A percentile compares a stretch with the other conserved stretches of the same genome.
phyloP scores from a whole-genome alignment of 2,113 vertebrate species.

The Athene cunicularia region DNA sequence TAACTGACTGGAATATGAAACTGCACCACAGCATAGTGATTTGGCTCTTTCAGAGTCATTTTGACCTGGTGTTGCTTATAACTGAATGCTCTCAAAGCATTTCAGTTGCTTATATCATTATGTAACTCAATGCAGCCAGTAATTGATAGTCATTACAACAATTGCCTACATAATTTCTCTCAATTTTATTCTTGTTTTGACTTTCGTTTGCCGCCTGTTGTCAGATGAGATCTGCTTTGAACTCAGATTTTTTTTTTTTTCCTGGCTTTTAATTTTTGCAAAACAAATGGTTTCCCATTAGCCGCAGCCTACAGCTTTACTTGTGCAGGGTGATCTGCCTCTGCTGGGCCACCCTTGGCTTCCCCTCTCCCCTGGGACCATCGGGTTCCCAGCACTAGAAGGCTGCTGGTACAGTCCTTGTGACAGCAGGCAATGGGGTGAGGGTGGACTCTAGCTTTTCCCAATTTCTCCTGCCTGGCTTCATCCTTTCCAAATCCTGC shows the following conservation, averaged over 20 bases:
- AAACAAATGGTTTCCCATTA: not conserved
- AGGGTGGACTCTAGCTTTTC: too few relatives aligned
- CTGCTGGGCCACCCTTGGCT: not conserved
- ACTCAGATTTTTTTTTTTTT: not conserved
- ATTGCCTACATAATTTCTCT: not conserved
- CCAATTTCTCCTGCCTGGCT: not conserved
- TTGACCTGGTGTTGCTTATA: not conserved
- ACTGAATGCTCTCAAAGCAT: not conserved
- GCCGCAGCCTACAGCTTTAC: not conserved
- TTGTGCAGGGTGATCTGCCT: not conserved
- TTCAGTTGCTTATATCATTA: not conserved
- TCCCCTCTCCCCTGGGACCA: not conserved
- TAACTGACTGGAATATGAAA: not conserved
- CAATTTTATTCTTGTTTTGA: not conserved
- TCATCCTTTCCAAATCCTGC: not conserved
- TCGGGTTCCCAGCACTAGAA: fast-evolving
- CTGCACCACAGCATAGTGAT: fast-evolving
- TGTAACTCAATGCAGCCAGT: not conserved
- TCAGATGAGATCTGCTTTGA: not conserved
- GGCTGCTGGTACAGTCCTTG: not conserved
- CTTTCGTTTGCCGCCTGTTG: not conserved
- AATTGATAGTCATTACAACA: constrained; percentile 5
- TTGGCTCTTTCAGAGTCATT: not conserved
- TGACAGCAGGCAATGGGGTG: not conserved
- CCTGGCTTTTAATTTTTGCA: not conserved